Evolutionary conservation across 2,888 invertebrate genomes (phyloP), one percentile per base, ranked within the genome.

Genomic region (Amphipoea lucens): DNA sequence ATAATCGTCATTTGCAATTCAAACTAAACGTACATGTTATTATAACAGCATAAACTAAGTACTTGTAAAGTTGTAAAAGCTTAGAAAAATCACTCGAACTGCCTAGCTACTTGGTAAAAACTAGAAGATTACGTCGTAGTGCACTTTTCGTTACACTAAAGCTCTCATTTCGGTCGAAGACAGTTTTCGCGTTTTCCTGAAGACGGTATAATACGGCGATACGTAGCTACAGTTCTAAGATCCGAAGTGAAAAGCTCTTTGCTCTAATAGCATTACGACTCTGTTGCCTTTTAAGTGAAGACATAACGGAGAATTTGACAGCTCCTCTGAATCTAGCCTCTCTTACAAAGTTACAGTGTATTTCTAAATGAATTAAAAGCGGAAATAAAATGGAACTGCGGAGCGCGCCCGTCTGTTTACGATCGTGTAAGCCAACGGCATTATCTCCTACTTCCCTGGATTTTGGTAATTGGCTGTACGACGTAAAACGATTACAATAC

Each of bases 1-100:
- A 91, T 91, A 91, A 92, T 92, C 91, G 90, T 90, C 88, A 94
- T 95, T 94, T 94, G 94, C 94, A 94, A 94, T 95, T 94, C 89
- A 88, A 90, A 90, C 87, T 76, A 77, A 81, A 69, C 63, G 63
- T 81, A 67, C 48, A 82, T 67, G 82, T 84, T 88, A 82, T 85
- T 69, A 77, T 82, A 80, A 77, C 69, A 60, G 5, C 48, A 36
- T 51, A 65, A 71, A 73, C 69, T 72, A 65, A 65, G 65, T 40
- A 63, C 67, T 79, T 45, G 54, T 76, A 45, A 83, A 74, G 60
- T 76, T 74, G 60, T 65, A 60, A 29, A 73, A 78, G 65, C 63
- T 54, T 71, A 74, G 67, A 67, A 71, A 79, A 84, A 78, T 74
- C 67, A 74, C 74, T 79, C 42, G 4, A 23, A 70, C 4, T 3